Conservation (phyloP, 2,113 vertebrate species). For the Panthera tigris region DNA sequence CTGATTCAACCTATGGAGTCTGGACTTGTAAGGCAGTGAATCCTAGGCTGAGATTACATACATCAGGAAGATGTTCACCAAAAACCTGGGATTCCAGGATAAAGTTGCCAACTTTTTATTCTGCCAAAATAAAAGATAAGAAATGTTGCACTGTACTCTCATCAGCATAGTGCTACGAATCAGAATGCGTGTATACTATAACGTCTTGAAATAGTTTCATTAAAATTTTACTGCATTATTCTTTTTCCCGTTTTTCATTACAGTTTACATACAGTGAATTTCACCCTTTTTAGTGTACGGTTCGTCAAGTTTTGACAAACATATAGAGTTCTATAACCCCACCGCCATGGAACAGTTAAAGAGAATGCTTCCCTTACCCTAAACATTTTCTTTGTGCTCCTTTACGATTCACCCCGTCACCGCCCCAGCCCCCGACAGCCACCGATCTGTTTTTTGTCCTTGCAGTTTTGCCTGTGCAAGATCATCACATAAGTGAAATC, state of each 20-base stretch:
- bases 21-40: not conserved
- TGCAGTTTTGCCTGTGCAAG: not conserved
- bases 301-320: slow-evolving; percentile 15
- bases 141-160: not conserved
- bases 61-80: not conserved
- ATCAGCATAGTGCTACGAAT: not conserved
- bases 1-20: not conserved
- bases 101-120: not conserved
- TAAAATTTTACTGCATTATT: not conserved
- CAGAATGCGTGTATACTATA: not conserved
- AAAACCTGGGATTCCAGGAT: not conserved
- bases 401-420: not conserved
- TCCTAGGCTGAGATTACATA: not conserved
- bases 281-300: not conserved
- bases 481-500: not conserved
- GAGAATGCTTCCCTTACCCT: not conserved
- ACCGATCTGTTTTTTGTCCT: not conserved
- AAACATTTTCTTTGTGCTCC: not conserved
- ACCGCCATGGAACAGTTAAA: not conserved
- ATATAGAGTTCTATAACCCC: not conserved
- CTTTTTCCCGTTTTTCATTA: slow-evolving; percentile 8
- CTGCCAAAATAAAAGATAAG: not conserved
- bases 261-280: not conserved
- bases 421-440: not conserved
- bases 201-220: not conserved